These are phyloP conservation scores for Sinella curviseta DNA, from an alignment of 1,140 invertebrate genomes.

Conservation along the genomic window DNA sequence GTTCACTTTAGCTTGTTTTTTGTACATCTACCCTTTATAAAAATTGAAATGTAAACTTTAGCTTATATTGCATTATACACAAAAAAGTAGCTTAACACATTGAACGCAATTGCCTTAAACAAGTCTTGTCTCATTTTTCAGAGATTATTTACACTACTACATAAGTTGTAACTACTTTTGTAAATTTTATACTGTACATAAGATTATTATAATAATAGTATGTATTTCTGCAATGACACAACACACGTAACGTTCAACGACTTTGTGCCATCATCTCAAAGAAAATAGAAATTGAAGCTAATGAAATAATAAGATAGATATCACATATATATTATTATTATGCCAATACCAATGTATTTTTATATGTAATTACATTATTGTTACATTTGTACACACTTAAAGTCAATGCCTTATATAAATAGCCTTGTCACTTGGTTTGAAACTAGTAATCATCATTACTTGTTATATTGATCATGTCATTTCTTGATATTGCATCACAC, in stretches of 20 bases:
- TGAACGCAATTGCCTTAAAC: not conserved
- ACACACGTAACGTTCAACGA: not conserved
- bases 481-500: not conserved
- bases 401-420: not conserved
- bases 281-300: slow-evolving; percentile 5
- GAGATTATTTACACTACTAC: not conserved
- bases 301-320: not conserved
- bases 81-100: not conserved
- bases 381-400: not conserved
- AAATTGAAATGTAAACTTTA: not conserved
- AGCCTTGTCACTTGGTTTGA: not conserved
- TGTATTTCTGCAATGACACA: not conserved
- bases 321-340: not conserved
- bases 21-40: not conserved
- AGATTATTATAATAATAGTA: not conserved
- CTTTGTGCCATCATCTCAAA: slow-evolving; percentile 15
- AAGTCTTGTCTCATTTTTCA: not conserved
- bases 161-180: not conserved
- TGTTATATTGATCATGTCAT: too few species aligned
- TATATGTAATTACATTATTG: not conserved
- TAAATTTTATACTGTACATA: not conserved
- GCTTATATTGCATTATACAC: too few species aligned
- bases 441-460: not conserved
- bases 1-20: slow-evolving; percentile 6
- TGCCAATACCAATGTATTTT: not conserved